Percentiles rank a stretch among this genome's conserved stretches.
phyloP scores from a whole-genome alignment of 92 coral and sea anemone genomes.

The Zoanthus gigantus region DNA sequence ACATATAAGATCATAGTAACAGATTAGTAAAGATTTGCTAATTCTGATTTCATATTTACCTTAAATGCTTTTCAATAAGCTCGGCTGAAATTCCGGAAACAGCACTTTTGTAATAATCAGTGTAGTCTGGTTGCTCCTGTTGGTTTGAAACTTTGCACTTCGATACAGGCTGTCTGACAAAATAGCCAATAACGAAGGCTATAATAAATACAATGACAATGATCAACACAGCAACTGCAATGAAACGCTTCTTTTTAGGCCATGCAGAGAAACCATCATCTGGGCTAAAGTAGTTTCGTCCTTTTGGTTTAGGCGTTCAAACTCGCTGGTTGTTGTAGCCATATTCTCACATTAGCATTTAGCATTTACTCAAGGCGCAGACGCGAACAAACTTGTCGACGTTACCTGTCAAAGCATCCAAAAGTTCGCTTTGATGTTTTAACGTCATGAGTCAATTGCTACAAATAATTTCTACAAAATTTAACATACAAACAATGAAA shows the following conservation, averaged over 20 bases:
- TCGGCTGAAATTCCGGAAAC: slow-evolving; percentile 44
- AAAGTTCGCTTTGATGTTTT: too few species aligned
- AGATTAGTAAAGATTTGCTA: too few species aligned
- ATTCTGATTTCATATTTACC: slow-evolving; percentile 22
- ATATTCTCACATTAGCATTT: background rate
- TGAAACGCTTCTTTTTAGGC: slow-evolving; percentile 33
- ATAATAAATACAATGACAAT: slow-evolving; percentile 59
- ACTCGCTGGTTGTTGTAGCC: slow-evolving; percentile 11
- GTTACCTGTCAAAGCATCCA: too few species aligned
- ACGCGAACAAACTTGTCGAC: too few species aligned
- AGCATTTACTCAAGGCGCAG: too few species aligned
- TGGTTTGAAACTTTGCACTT: slow-evolving; percentile 38
- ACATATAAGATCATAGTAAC: too few species aligned
- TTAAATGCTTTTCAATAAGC: slow-evolving; percentile 53
- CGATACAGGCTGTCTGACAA: slow-evolving; percentile 57
- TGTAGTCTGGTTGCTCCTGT: background rate
- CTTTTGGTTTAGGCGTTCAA: background rate
- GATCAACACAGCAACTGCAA: slow-evolving; percentile 48
- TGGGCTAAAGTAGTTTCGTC: slow-evolving; percentile 23
- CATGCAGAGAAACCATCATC: background rate
- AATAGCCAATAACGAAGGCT: slow-evolving; percentile 71
- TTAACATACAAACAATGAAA: too few species aligned
- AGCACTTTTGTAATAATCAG: slow-evolving; percentile 23
- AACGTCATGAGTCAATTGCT: too few species aligned
- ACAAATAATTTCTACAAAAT: too few species aligned